Evolutionary conservation across 2,113 vertebrate genomes (phyloP).

Genomic region (Laticauda colubrina): DNA sequence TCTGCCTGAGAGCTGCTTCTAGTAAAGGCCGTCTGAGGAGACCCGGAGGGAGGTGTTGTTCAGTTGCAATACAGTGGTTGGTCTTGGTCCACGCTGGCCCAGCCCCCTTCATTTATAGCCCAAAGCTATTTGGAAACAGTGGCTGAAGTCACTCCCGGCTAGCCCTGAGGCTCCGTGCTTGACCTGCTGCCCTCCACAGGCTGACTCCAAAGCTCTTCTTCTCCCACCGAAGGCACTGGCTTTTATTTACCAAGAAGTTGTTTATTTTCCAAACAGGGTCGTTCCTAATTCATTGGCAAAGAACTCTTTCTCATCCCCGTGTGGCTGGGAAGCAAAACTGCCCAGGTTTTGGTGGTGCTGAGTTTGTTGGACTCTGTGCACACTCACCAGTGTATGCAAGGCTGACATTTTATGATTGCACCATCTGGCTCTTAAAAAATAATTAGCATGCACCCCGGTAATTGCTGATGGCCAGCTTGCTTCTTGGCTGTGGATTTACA

Average conservation of each 20-base stretch:
- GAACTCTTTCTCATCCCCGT: constrained; percentile 19
- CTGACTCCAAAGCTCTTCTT: too few species aligned
- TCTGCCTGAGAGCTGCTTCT: neutral
- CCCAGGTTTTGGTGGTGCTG: neutral
- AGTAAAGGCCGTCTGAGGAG: neutral
- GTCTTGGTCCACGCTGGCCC: neutral
- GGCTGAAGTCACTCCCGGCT: neutral
- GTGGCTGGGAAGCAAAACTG: neutral
- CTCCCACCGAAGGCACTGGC: rapidly evolving
- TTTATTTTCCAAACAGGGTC: constrained; percentile 42
- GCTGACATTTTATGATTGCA: neutral
- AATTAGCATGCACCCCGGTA: constrained; percentile 30
- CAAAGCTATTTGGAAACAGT: neutral
- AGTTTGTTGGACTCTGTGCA: neutral
- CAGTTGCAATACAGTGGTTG: neutral
- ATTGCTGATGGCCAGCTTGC: constrained; percentile 2
- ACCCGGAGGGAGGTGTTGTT: neutral
- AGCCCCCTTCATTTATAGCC: neutral
- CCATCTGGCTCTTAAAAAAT: constrained; percentile 25
- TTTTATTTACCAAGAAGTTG: constrained; percentile 11
- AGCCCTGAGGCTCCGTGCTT: neutral
- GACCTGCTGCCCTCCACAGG: neutral
- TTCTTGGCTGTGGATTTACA: neutral
- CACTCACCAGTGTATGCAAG: neutral
- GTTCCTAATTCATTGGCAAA: constrained; percentile 28